Evolutionary conservation across 1,140 invertebrate genomes (phyloP).

Genomic region (Charaxes varanes): DNA sequence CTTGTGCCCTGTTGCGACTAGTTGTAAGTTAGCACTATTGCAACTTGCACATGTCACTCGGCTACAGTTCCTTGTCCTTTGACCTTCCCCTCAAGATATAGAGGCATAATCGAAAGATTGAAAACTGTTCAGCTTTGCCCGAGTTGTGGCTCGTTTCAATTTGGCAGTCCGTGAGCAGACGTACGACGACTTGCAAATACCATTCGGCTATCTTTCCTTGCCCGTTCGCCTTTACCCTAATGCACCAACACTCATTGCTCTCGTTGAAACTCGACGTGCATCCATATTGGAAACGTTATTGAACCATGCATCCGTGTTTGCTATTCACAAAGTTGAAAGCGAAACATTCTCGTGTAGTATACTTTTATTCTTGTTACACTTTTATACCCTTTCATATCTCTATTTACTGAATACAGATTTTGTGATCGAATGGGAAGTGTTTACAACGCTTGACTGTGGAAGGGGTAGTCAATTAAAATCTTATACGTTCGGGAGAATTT

Average conservation of each 20-base stretch:
- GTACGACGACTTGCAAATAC: slow-evolving; percentile 57
- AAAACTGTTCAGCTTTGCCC: slow-evolving; percentile 42
- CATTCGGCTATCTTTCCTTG: slow-evolving; percentile 38
- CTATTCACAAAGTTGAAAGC: slow-evolving; percentile 19
- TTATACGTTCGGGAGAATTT: no score
- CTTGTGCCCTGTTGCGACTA: no score
- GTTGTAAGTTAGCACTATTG: no score
- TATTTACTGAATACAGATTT: no score
- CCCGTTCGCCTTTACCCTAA: slow-evolving; percentile 26
- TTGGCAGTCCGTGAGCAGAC: slow-evolving; percentile 48
- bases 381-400: slow-evolving; percentile 17
- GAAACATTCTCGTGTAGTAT: slow-evolving; percentile 5
- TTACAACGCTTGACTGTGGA: no score
- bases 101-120: no score
- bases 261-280: slow-evolving; percentile 30
- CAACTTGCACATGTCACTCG: no score
- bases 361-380: no score
- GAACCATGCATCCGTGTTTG: slow-evolving; percentile 22
- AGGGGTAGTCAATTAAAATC: no score
- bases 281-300: slow-evolving; percentile 21
- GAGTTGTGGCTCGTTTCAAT: slow-evolving; percentile 52
- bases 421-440: no score
- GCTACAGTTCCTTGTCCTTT: no score
- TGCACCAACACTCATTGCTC: slow-evolving; percentile 25
- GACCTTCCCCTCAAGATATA: no score